phyloP scores from a whole-genome alignment of 2,888 invertebrate species.

The Apeira syringaria region DNA sequence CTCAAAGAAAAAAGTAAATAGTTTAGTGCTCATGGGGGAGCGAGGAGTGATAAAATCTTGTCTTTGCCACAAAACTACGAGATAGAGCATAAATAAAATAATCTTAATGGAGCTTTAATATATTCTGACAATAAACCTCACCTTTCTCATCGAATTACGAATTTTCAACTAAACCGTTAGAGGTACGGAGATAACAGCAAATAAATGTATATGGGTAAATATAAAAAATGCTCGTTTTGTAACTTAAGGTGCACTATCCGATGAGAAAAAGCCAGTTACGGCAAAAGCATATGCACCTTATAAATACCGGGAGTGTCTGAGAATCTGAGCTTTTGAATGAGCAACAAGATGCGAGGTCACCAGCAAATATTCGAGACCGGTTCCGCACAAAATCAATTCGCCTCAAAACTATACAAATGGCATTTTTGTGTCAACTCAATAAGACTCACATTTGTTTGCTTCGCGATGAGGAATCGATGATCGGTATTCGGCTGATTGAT shows the following conservation, averaged over 20 bases:
- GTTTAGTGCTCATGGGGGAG: no score
- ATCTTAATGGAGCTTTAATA: no score
- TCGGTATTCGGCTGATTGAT: conserved; percentile 36
- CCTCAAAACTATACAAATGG: conserved; percentile 11
- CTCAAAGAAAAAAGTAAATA: no score
- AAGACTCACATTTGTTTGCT: background rate
- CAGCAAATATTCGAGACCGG: conserved; percentile 38
- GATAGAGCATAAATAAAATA: no score
- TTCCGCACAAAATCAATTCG: conserved; percentile 27
- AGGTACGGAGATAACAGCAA: no score
- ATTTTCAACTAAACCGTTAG: no score
- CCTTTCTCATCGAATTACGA: no score
- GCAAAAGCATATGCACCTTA: conserved; percentile 25
- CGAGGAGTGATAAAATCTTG: no score
- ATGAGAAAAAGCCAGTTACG: conserved; percentile 17
- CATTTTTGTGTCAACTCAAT: conserved; percentile 18
- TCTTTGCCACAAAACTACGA: no score
- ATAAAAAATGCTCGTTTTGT: no score
- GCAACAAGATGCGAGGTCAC: conserved; percentile 37
- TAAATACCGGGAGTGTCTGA: conserved; percentile 29
- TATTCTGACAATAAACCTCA: no score
- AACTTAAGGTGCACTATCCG: conserved; percentile 1
- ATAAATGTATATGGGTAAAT: no score
- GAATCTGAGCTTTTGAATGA: conserved; percentile 31
- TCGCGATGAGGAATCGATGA: conserved; percentile 22